These are phyloP conservation scores for Oenanthe melanoleuca DNA, from an alignment of 2,113 vertebrate species.

Conservation along the genomic window DNA sequence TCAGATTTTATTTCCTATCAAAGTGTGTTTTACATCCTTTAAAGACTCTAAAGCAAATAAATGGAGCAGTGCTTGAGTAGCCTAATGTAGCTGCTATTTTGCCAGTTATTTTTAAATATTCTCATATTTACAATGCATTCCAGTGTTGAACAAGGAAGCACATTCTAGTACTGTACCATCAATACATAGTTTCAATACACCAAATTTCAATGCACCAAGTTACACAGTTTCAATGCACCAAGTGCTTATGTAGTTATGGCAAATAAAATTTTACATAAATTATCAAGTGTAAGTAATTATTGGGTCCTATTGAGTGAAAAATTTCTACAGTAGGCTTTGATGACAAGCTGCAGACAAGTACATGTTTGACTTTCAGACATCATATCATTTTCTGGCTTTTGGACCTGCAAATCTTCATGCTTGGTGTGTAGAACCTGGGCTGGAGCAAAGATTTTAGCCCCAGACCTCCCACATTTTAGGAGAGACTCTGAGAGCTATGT, in stretches of 20 bases:
- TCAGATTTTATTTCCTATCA: neutral
- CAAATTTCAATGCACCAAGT: no score
- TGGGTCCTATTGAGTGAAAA: neutral
- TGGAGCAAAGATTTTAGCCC: neutral
- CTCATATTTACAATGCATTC: neutral
- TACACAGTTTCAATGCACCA: neutral
- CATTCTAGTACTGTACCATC: neutral
- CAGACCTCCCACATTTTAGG: neutral
- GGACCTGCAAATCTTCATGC: neutral
- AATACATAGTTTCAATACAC: neutral
- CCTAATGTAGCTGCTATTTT: neutral
- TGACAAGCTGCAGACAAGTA: neutral
- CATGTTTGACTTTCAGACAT: neutral
- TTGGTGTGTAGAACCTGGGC: neutral
- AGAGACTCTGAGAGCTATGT: neutral
- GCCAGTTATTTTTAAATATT: neutral
- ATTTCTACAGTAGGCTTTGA: neutral
- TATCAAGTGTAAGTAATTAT: neutral
- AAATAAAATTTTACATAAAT: neutral
- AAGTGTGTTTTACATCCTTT: neutral
- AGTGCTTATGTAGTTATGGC: neutral
- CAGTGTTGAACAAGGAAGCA: neutral
- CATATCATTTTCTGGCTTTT: neutral
- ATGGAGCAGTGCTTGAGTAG: neutral
- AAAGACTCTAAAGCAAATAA: neutral